phyloP scores from a whole-genome alignment of 2,797 vertebrate genomes.

The Emys orbicularis region DNA sequence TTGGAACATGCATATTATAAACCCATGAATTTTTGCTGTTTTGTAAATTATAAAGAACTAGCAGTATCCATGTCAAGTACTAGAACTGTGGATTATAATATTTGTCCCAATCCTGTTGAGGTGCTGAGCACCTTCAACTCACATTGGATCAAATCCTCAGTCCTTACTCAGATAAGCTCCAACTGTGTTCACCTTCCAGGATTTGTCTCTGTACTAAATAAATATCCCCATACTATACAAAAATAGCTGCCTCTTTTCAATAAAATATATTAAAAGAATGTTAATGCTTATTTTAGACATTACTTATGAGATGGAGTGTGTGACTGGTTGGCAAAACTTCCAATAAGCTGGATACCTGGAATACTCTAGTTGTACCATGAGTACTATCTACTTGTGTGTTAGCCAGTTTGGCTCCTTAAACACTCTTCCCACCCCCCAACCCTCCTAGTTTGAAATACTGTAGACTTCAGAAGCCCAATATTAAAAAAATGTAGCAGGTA shows the following conservation, averaged over 20 bases:
- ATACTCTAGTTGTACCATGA: neutral
- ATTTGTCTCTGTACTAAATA: neutral
- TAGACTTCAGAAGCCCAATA: neutral
- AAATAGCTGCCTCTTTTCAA: neutral
- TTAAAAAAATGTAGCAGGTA: neutral
- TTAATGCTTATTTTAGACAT: too few species aligned
- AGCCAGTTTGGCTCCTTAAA: neutral
- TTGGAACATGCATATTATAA: neutral
- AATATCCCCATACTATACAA: neutral
- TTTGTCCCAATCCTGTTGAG: fast-evolving
- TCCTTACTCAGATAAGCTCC: neutral
- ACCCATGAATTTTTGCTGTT: neutral
- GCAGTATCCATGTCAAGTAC: neutral
- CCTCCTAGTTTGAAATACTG: neutral
- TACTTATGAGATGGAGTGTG: neutral
- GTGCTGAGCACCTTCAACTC: neutral
- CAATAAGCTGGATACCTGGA: neutral
- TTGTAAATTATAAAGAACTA: neutral
- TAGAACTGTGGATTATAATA: neutral
- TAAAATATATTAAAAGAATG: neutral
- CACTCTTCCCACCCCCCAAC: fast-evolving
- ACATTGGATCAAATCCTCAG: fast-evolving
- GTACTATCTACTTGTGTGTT: neutral
- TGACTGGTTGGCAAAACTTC: neutral
- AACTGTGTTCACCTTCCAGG: neutral